These are phyloP conservation scores for Desoria tigrina DNA, from an alignment of 2,888 invertebrate genomes.

Conservation along the genomic window DNA sequence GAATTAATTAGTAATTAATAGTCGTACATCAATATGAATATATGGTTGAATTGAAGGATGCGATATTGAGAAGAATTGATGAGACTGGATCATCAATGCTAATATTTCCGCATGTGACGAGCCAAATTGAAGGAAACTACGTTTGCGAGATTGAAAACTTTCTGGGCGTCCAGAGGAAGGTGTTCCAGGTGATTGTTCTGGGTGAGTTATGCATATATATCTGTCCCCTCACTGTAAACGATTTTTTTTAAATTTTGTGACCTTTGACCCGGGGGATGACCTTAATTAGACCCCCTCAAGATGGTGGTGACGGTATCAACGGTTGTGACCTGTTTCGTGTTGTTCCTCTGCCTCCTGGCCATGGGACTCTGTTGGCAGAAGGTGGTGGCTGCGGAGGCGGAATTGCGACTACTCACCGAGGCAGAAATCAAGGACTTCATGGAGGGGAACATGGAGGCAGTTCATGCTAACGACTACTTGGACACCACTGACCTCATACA, in stretches of 20 bases:
- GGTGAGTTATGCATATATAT: slow-evolving; percentile 24
- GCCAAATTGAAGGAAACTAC: slow-evolving; percentile 17
- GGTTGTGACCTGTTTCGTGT: background rate
- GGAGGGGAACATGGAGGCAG: slow-evolving; percentile 29
- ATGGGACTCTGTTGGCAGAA: slow-evolving; percentile 32
- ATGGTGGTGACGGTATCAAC: background rate
- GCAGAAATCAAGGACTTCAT: slow-evolving; percentile 37
- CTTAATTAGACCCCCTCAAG: slow-evolving; percentile 3
- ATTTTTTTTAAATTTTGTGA: background rate
- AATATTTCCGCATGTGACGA: slow-evolving; percentile 19
- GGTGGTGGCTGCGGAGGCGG: slow-evolving; percentile 15
- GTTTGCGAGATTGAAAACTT: slow-evolving; percentile 26
- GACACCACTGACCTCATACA: slow-evolving; percentile 37
- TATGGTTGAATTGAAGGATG: too few relatives aligned
- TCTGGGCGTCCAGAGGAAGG: slow-evolving; percentile 10
- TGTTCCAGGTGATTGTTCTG: slow-evolving; percentile 18
- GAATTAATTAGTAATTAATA: too few relatives aligned
- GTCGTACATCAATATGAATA: too few relatives aligned
- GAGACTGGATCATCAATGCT: too few relatives aligned
- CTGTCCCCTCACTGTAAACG: background rate
- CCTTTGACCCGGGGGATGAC: background rate
- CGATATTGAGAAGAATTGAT: too few relatives aligned
- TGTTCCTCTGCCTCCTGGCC: slow-evolving; percentile 14
- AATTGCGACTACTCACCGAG: slow-evolving; percentile 29
- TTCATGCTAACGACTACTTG: slow-evolving; percentile 26